A percentile compares a stretch with the other conserved stretches of the same genome.
These are phyloP conservation scores for Folsomia manolachei DNA, from an alignment of 2,888 invertebrate species.

Conservation along the genomic window DNA sequence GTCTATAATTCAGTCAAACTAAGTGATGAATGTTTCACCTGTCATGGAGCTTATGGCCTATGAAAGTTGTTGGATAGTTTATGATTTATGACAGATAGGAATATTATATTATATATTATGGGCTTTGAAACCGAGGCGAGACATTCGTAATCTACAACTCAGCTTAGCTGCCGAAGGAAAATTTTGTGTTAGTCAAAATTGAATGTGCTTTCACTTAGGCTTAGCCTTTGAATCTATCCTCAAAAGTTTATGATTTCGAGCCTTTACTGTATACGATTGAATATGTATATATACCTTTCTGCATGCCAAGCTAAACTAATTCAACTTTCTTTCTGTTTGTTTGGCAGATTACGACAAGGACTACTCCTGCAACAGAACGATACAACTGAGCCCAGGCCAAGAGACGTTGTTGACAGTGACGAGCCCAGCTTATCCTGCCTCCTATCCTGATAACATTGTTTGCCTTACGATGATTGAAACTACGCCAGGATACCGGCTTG, in stretches of 20 bases:
- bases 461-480: constrained; percentile 71
- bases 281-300: no score
- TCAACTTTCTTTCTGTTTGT: constrained; percentile 9
- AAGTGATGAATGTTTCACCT: background rate
- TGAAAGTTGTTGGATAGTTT: no score
- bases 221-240: no score
- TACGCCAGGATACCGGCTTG: constrained; percentile 67
- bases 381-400: constrained; percentile 64
- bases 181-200: no score
- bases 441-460: constrained; percentile 72
- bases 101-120: no score
- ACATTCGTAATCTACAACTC: no score
- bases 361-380: constrained; percentile 65
- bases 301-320: background rate
- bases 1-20: background rate
- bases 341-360: constrained; percentile 43
- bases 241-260: background rate
- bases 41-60: background rate
- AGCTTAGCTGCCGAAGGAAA: no score
- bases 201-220: background rate
- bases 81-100: no score
- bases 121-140: background rate
- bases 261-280: no score
- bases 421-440: constrained; percentile 76
- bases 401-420: constrained; percentile 65